These are phyloP conservation scores for Halcyon malimbica DNA, from an alignment of 2,113 vertebrate species.

Conservation along the genomic window DNA sequence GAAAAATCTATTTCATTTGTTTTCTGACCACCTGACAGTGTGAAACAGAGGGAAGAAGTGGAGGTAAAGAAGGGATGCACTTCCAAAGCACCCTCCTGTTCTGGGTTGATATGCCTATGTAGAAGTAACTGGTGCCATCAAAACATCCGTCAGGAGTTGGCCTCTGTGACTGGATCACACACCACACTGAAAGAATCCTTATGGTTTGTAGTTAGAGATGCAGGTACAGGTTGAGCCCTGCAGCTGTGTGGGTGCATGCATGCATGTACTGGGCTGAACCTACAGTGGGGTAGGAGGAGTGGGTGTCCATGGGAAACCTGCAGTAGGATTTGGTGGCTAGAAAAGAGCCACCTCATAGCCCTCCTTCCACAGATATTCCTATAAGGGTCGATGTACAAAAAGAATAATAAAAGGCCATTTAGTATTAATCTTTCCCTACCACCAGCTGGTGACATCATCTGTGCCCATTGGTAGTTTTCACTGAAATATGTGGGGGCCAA, in stretches of 20 bases:
- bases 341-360: background rate
- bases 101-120: background rate
- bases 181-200: background rate
- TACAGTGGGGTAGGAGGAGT: background rate
- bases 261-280: background rate
- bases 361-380: background rate
- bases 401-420: background rate
- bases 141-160: background rate
- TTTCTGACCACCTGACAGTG: background rate
- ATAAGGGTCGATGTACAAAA: background rate
- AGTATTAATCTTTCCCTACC: background rate
- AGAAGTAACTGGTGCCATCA: background rate
- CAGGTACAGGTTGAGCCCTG: background rate
- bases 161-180: background rate
- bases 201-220: accelerated
- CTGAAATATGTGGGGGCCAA: background rate
- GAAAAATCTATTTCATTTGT: background rate
- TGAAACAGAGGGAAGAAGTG: background rate
- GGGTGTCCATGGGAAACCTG: background rate
- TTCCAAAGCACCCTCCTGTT: background rate
- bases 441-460: background rate
- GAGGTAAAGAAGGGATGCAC: background rate
- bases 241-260: background rate
- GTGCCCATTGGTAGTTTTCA: background rate
- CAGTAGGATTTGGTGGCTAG: too few species aligned